phyloP scores from a whole-genome alignment of 2,888 invertebrate genomes.

The Carterocephalus palaemon region DNA sequence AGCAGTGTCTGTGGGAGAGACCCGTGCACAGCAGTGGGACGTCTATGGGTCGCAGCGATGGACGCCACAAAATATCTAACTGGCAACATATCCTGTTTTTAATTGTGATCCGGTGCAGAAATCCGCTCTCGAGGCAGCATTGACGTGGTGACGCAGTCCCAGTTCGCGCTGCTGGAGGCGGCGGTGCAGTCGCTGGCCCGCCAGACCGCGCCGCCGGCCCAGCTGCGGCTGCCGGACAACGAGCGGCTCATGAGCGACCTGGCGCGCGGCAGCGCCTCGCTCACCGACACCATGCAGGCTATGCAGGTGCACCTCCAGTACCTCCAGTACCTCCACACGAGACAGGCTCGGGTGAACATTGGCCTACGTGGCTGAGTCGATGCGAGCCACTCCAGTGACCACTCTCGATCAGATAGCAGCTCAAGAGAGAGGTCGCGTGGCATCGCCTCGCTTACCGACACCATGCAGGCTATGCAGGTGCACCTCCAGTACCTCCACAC shows the following conservation, averaged over 20 bases:
- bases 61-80: too few species aligned
- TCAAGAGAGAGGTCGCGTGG: constrained; percentile 48
- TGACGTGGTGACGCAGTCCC: constrained; percentile 57
- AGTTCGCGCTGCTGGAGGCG: constrained; percentile 49
- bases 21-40: too few species aligned
- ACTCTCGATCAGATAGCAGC: constrained; percentile 51
- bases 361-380: constrained; percentile 37
- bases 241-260: constrained; percentile 47
- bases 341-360: too few species aligned
- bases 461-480: constrained; percentile 69
- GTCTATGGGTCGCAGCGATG: too few species aligned
- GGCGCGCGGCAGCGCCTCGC: constrained; percentile 51
- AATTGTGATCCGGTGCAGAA: constrained; percentile 27
- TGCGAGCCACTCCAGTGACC: constrained; percentile 43
- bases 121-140: constrained; percentile 45
- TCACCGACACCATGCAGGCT: constrained; percentile 61
- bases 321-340: not conserved
- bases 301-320: constrained; percentile 63
- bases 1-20: too few species aligned
- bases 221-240: constrained; percentile 53
- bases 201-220: constrained; percentile 40
- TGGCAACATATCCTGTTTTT: too few species aligned
- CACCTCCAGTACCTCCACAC: not conserved
- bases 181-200: constrained; percentile 42
- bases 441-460: constrained; percentile 55